Base-by-base conservation (phyloP, 2,888 invertebrate genomes). In the Gandaritis pyraliata region DNA sequence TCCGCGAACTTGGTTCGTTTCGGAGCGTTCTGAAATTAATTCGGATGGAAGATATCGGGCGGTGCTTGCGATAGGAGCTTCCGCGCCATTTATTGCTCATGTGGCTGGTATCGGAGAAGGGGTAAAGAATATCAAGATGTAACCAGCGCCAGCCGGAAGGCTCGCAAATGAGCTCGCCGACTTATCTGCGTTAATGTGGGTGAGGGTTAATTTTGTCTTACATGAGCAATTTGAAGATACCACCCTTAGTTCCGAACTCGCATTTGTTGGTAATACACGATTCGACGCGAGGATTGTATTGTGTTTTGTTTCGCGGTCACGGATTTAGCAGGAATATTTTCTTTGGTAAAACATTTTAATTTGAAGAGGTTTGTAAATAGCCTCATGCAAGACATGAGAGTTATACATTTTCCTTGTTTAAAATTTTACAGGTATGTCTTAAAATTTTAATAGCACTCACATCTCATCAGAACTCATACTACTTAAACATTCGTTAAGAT, bases 101-200 rank as follows among this genome's bases (percentile, higher is more conserved):
- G 90, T 90, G 90, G 90, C 78, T 80, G 82, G 87, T 87, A 87
- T 88, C 90, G 88, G 88, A 78, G 85, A 90, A 90, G 90, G 90
- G 91, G 90, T 90, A 91, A 91, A 92, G 91, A 92, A 91, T 91
- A 92, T 92, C 90, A 89, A 91, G 91, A 91, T 91, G 88, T 88
- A 90, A 88, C 90, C 88, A 88, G 86, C 88, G 73, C 82, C 86
- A 85, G 89, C 90, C 91, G 90, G 90, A 90, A 91, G 91, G 90
- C 90, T 86, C 89, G 90, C 91, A 92, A 92, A 91, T 92, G 91
- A 92, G 92, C 92, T 89, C 88, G 82, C 85, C 87, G 90, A 92
- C 88, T 92, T 92, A 92, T 92, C 91, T 90, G 84, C 81, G 82
- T 87, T 91, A 90, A 90, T 91, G 90, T 87, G 88, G 88, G 88